A percentile compares a stretch with the other conserved stretches of the same genome.
These are phyloP conservation scores for Elymnias hypermnestra DNA, from an alignment of 1,140 invertebrate genomes.

Conservation along the genomic window DNA sequence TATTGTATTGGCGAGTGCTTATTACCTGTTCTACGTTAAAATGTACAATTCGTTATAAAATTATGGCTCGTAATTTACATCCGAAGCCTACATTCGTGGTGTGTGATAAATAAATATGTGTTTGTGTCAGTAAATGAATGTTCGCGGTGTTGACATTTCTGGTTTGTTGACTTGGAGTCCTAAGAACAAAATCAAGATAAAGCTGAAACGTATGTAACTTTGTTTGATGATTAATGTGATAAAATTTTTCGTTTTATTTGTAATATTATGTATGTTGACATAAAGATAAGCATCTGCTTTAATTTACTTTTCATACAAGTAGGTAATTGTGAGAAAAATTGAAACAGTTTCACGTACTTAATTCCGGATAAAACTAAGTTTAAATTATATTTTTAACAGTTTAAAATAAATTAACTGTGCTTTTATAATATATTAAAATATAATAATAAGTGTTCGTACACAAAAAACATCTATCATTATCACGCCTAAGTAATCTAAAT, in stretches of 20 bases:
- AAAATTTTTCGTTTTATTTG: background rate
- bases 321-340: no score
- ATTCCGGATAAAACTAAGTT: no score
- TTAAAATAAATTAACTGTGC: no score
- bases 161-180: conserved; percentile 69
- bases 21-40: conserved; percentile 17
- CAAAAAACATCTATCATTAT: no score
- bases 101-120: conserved; percentile 37
- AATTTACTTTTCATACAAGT: no score
- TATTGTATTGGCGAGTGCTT: conserved; percentile 35
- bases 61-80: conserved; percentile 18
- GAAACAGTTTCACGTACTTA: no score
- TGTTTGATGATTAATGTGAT: conserved; percentile 7
- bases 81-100: conserved; percentile 19
- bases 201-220: conserved; percentile 64
- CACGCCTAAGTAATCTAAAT: no score
- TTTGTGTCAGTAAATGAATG: conserved; percentile 70
- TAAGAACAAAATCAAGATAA: conserved; percentile 69
- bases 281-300: no score
- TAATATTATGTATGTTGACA: no score
- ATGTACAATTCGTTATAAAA: conserved; percentile 2
- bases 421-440: no score
- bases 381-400: no score
- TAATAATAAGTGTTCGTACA: no score
- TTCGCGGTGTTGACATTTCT: conserved; percentile 57